A percentile compares a stretch with the other conserved stretches of the same genome.
Evolutionary conservation across 2,113 vertebrate species (phyloP).

Genomic region (Alethe diademata): DNA sequence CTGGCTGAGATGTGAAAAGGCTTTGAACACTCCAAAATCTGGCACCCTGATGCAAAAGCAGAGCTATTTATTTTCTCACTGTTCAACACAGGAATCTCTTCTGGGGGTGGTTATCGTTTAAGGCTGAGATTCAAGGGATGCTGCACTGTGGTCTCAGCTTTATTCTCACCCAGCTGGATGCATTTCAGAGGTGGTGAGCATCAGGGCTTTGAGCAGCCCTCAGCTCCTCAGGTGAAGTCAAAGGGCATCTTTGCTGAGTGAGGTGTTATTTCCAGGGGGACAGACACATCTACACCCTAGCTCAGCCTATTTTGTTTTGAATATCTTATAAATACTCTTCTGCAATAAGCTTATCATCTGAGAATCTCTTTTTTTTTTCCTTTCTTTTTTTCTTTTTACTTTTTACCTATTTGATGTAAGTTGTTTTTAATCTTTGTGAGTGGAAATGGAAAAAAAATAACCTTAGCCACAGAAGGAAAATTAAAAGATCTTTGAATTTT

Average conservation of each 20-base stretch:
- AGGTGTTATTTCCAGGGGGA: neutral
- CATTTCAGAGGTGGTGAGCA: neutral
- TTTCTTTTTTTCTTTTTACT: neutral
- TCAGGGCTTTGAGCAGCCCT: neutral
- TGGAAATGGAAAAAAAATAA: slow-evolving; percentile 7
- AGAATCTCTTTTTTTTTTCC: neutral
- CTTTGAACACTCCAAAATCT: neutral
- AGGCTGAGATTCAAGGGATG: neutral
- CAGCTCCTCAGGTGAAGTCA: neutral
- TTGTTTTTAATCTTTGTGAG: slow-evolving; percentile 20
- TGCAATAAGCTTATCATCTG: slow-evolving; percentile 4
- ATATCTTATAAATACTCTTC: neutral
- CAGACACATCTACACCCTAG: neutral
- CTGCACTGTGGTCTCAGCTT: neutral
- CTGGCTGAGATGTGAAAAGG: neutral
- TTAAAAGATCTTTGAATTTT: slow-evolving; percentile 29
- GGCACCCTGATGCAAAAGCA: neutral
- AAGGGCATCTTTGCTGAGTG: neutral
- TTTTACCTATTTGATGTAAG: neutral
- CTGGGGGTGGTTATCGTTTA: neutral
- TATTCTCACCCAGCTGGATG: slow-evolving; percentile 1
- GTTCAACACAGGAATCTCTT: neutral
- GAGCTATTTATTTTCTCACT: neutral
- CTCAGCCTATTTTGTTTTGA: slow-evolving; percentile 38
- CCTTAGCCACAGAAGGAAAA: slow-evolving; percentile 6